A percentile compares a stretch with the other conserved stretches of the same genome.
phyloP scores from a whole-genome alignment of 1,140 invertebrate species.

The Zophobas morio region DNA sequence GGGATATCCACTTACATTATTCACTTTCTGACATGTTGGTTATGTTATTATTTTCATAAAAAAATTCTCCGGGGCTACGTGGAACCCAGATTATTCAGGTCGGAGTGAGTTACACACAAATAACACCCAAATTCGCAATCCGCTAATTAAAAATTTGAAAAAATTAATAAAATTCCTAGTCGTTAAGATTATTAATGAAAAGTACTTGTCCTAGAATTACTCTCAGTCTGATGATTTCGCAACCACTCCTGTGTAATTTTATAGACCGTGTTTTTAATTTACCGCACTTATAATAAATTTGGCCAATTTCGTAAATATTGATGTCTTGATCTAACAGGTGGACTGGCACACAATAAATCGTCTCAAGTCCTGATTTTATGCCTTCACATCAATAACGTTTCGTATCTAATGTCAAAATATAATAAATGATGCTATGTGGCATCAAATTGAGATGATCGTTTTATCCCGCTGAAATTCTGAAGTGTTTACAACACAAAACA shows the following conservation, averaged over 20 bases:
- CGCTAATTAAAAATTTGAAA: too few species aligned
- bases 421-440: constrained; percentile 16
- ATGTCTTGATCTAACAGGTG: constrained; percentile 8
- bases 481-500: constrained; percentile 1
- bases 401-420: constrained; percentile 24
- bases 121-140: too few species aligned
- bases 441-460: constrained; percentile 16
- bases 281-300: constrained; percentile 1
- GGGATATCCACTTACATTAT: constrained; percentile 15
- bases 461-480: constrained; percentile 2
- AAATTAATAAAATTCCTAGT: too few species aligned
- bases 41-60: constrained; percentile 10
- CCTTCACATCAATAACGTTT: constrained; percentile 21
- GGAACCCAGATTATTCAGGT: background rate
- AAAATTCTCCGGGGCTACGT: background rate
- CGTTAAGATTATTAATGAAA: too few species aligned
- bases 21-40: constrained; percentile 15
- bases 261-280: too few species aligned
- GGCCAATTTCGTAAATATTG: background rate
- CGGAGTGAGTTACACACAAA: background rate
- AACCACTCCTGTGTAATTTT: too few species aligned
- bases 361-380: constrained; percentile 20
- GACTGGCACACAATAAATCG: constrained; percentile 2
- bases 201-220: too few species aligned
- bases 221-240: too few species aligned